phyloP scores from a whole-genome alignment of 2,113 vertebrate species.

The Arothron firmamentum region DNA sequence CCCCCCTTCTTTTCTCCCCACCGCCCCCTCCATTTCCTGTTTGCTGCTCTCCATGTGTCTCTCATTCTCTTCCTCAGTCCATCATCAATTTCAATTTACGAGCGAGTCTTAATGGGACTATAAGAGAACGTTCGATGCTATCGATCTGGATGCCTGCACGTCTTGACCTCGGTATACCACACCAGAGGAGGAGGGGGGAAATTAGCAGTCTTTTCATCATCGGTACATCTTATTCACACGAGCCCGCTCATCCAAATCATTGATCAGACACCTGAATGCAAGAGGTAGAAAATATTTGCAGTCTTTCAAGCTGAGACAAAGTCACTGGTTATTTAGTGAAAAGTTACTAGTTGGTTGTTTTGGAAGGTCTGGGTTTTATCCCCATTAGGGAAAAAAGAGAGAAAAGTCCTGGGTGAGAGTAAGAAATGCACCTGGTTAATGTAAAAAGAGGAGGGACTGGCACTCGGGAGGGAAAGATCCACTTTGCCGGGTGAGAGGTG shows the following conservation, averaged over 20 bases:
- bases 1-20: constrained; percentile 20
- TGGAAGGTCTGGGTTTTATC: neutral
- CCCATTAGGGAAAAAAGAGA: neutral
- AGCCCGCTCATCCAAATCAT: constrained; percentile 34
- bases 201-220: constrained; percentile 62
- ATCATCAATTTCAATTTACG: constrained; percentile 74
- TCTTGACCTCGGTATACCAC: constrained; percentile 57
- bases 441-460: constrained; percentile 5
- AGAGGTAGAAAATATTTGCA: constrained; percentile 60
- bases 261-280: constrained; percentile 58
- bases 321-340: constrained; percentile 18
- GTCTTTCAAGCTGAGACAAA: constrained; percentile 42
- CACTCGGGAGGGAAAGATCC: constrained; percentile 24
- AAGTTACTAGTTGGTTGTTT: constrained; percentile 11
- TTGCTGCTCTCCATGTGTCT: constrained; percentile 10
- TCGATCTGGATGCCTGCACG: constrained; percentile 65
- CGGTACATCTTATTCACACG: constrained; percentile 27
- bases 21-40: constrained; percentile 14
- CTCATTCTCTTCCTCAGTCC: constrained; percentile 25
- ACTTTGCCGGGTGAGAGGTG: constrained; percentile 48
- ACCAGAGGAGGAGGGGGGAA: constrained; percentile 43
- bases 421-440: constrained; percentile 2
- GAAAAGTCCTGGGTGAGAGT: constrained; percentile 5
- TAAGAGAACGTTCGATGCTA: constrained; percentile 69
- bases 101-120: constrained; percentile 69